Base-by-base conservation (phyloP, 2,888 invertebrate genomes). In the Lepidochrysops patricia region DNA sequence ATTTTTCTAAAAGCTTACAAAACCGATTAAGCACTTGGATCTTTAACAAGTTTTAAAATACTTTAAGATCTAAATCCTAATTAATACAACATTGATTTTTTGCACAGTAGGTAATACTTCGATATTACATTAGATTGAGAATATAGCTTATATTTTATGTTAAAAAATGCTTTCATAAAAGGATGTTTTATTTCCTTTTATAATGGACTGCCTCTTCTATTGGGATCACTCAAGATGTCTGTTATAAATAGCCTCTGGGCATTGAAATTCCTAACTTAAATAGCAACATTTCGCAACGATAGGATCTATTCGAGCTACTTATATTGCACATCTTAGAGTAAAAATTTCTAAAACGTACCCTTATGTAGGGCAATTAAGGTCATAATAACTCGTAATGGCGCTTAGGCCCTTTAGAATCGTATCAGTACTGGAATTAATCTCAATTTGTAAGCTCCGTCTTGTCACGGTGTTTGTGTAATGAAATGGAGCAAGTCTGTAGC, bases 391-490 rank as follows among this genome's bases (percentile, higher is more conserved):
- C 2, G 34, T 34, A 6, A 5, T n/a, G 37, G 15, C n/a, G 27
- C 48, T 29, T 58, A 58, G 15, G 15, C 60, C 29, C 48, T 58
- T 27, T 49, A 15, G n/a, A 13, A n/a, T 60, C 27, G 67, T 64
- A 69, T 70, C 75, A 77, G 72, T 76, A 73, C 70, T 77, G 76
- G 79, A 87, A 88, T 88, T 88, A 88, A 85, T 88, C 80, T 83
- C 79, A 88, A 88, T 89, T 88, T 83, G 85, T 84, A 75, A 79
- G 79, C 73, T 76, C 69, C 76, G 74, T 80, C 80, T 81, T 84
- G 88, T 85, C 86, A 83, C 85, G 81, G 87, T 84, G 82, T 85
- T 86, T 86, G 81, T 86, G 77, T 84, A 84, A 84, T 84, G 82
- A 82, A 84, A 80, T 76, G 80, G 79, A 83, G 78, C 82, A 83